A percentile compares a stretch with the other conserved stretches of the same genome.
Conservation (phyloP, 2,797 vertebrate species). For the Microtus obscurus region DNA sequence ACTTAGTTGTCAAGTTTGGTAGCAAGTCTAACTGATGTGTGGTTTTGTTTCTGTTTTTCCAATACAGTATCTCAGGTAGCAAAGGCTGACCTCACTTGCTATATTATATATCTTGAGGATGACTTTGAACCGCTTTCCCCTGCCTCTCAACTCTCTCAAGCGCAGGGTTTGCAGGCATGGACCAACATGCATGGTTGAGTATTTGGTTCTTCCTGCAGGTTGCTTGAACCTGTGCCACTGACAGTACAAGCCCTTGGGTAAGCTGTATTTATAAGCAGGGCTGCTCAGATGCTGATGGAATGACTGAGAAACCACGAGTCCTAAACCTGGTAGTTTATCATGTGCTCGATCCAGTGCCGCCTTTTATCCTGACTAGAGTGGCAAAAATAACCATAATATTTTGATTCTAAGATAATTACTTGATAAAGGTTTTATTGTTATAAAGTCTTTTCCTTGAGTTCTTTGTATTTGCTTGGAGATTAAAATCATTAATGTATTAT, state of each 20-base stretch:
- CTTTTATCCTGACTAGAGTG: neutral
- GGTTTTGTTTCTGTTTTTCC: neutral
- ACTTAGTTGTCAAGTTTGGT: neutral
- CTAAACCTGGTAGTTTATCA: neutral
- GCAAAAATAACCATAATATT: neutral
- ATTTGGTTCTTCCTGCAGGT: slow-evolving; percentile 33
- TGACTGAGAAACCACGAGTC: neutral
- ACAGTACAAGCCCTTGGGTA: neutral
- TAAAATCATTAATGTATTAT: slow-evolving; percentile 8
- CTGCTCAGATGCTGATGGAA: slow-evolving; percentile 5
- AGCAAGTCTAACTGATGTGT: neutral
- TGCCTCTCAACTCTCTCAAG: neutral
- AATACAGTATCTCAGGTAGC: neutral
- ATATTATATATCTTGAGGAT: neutral
- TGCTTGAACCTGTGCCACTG: neutral
- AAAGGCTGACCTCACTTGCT: neutral
- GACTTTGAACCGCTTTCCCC: neutral
- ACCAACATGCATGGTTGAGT: neutral
- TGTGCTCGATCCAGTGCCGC: neutral
- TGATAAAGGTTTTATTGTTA: neutral
- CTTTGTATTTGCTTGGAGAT: slow-evolving; percentile 51
- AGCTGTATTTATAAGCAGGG: slow-evolving; percentile 19
- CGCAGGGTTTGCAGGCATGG: neutral
- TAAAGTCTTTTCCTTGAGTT: slow-evolving; percentile 26
- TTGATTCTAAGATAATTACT: slow-evolving; percentile 39